phyloP scores from a whole-genome alignment of 2,113 vertebrate genomes.

The Saimiri boliviensis region DNA sequence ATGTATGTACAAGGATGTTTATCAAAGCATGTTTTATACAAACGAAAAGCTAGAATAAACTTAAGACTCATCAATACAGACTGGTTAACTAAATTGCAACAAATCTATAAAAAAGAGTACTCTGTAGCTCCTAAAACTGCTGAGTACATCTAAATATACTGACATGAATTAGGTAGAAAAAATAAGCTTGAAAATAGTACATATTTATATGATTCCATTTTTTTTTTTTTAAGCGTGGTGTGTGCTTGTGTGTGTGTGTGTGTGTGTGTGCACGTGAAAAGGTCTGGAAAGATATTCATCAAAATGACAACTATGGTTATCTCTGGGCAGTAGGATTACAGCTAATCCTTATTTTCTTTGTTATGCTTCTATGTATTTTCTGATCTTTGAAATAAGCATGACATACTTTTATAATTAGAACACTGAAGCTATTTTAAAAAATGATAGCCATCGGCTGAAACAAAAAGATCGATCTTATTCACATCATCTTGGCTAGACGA shows the following conservation, averaged over 20 bases:
- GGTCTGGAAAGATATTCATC: constrained; percentile 27
- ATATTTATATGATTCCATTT: constrained; percentile 17
- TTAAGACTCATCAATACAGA: constrained; percentile 50
- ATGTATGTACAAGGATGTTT: neutral
- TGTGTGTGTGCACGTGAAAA: neutral
- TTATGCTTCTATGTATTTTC: constrained; percentile 33
- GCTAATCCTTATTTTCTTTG: constrained; percentile 48
- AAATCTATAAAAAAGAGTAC: constrained; percentile 53
- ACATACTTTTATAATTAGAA: constrained; percentile 37
- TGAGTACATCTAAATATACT: constrained; percentile 47
- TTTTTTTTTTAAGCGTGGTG: neutral
- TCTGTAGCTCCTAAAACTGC: constrained; percentile 49
- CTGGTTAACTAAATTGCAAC: constrained; percentile 41
- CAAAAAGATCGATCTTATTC: constrained; percentile 9
- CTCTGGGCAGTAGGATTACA: constrained; percentile 4
- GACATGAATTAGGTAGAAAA: constrained; percentile 23
- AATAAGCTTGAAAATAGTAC: constrained; percentile 45
- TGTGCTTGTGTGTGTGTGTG: neutral
- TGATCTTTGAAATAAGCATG: constrained; percentile 41
- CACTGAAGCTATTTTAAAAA: constrained; percentile 11
- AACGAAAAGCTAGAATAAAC: constrained; percentile 50
- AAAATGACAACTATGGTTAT: constrained; percentile 53
- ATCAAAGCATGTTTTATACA: constrained; percentile 37
- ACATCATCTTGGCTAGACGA: neutral
- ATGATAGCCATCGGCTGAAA: neutral